phyloP scores from a whole-genome alignment of 1,140 invertebrate species.

The Drosophila novamexicana region DNA sequence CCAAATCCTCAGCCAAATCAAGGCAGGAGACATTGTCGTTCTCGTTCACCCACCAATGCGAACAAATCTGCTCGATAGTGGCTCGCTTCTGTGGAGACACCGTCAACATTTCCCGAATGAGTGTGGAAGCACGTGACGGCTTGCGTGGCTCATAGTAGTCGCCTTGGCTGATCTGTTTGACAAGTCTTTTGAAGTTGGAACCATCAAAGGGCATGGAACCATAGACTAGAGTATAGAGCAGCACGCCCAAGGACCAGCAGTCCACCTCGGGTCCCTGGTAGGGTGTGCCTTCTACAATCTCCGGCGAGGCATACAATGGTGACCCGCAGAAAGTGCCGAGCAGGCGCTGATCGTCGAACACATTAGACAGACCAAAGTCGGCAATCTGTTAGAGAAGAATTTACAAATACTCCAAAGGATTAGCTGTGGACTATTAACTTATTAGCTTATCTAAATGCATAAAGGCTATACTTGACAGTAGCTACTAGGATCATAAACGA shows the following conservation, averaged over 20 bases:
- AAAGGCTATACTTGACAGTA: too few relatives aligned
- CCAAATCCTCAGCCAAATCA: constrained; percentile 93
- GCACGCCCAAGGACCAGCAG: constrained; percentile 98
- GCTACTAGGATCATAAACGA: too few relatives aligned
- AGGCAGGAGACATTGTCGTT: constrained; percentile 93
- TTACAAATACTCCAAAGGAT: not conserved
- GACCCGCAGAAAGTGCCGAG: constrained; percentile 98
- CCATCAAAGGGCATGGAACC: constrained; percentile 99
- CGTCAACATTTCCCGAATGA: constrained; percentile 97
- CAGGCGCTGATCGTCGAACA: constrained; percentile 95
- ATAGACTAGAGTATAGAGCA: constrained; percentile 99
- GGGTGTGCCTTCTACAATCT: constrained; percentile 98
- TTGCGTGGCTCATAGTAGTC: constrained; percentile 98
- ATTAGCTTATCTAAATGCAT: too few relatives aligned
- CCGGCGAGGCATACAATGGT: constrained; percentile 98
- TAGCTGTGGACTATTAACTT: too few relatives aligned
- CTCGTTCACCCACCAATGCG: constrained; percentile 97
- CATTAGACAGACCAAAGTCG: constrained; percentile 99
- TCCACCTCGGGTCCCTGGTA: constrained; percentile 98
- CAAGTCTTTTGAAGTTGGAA: constrained; percentile 98
- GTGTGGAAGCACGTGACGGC: constrained; percentile 96
- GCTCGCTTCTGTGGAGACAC: constrained; percentile 95
- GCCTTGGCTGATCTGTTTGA: constrained; percentile 98
- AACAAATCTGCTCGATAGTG: constrained; percentile 96
- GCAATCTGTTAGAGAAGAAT: constrained; percentile 90